A percentile compares a stretch with the other conserved stretches of the same genome.
These are phyloP conservation scores for Oncorhynchus tshawytscha DNA, from an alignment of 2,113 vertebrate species.

Conservation along the genomic window DNA sequence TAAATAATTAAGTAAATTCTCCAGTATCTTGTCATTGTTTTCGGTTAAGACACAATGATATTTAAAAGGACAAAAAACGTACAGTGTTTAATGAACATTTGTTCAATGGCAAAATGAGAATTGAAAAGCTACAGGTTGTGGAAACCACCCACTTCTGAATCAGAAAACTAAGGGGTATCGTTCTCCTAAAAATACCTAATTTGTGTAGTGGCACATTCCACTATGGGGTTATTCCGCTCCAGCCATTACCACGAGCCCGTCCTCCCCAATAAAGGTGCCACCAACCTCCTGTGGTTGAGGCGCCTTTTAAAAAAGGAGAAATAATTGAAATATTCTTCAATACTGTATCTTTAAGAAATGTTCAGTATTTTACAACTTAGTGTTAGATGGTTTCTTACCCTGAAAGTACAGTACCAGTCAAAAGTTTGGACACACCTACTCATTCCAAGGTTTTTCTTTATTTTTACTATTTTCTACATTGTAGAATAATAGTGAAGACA, in stretches of 20 bases:
- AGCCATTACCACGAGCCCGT: no score
- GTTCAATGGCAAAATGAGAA: slow-evolving; percentile 1
- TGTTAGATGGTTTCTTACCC: no score
- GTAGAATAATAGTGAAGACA: no score
- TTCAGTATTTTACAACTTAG: neutral
- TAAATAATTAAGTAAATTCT: no score
- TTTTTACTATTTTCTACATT: no score
- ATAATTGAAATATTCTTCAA: neutral
- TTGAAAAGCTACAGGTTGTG: neutral
- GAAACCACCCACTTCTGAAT: neutral
- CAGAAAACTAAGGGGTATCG: neutral
- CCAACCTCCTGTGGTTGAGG: no score
- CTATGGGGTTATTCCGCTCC: neutral
- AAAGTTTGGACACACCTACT: no score
- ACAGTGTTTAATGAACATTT: slow-evolving; percentile 9
- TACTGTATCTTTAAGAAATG: neutral
- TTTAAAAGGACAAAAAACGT: slow-evolving; percentile 21
- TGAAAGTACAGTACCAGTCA: no score
- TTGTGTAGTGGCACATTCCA: slow-evolving; percentile 1
- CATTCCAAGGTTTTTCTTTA: no score
- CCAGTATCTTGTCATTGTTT: no score
- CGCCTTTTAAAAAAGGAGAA: neutral
- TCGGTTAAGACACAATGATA: neutral
- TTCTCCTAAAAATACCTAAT: slow-evolving; percentile 10
- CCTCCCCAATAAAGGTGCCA: no score